Evolutionary conservation across 2,113 vertebrate species (phyloP).

Genomic region (Nesogale talazaci): DNA sequence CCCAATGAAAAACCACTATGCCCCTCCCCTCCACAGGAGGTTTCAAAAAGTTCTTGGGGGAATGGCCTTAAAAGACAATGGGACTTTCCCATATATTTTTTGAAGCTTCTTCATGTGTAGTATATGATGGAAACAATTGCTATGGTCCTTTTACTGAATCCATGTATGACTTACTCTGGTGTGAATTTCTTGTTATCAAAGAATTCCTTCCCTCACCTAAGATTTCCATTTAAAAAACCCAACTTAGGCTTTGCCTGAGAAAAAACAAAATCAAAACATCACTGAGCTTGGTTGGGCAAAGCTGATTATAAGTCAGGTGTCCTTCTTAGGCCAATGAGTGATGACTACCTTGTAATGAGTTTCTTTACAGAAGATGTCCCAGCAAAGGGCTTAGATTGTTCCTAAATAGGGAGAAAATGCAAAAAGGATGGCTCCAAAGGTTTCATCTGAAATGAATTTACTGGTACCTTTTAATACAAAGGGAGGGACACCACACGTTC

Average conservation of each 20-base stretch:
- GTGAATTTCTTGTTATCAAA: not conserved
- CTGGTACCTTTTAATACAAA: not conserved
- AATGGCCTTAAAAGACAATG: too few species aligned
- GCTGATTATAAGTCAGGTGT: not conserved
- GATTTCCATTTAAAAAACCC: constrained; percentile 25
- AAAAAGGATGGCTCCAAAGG: not conserved
- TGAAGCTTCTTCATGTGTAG: not conserved
- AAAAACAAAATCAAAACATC: not conserved
- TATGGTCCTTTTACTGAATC: not conserved
- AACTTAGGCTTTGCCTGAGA: constrained; percentile 7
- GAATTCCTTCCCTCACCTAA: not conserved
- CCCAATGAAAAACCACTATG: too few species aligned
- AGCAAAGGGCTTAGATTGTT: not conserved
- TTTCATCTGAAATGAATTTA: not conserved
- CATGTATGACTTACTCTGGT: not conserved
- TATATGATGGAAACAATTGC: not conserved
- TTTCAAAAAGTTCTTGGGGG: too few species aligned
- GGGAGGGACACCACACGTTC: too few species aligned
- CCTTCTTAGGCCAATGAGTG: not conserved
- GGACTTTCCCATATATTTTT: too few species aligned
- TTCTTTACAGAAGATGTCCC: not conserved
- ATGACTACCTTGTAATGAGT: not conserved
- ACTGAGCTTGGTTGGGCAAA: too few species aligned
- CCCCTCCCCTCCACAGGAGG: too few species aligned
- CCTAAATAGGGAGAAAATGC: not conserved